Evolutionary conservation across 2,888 invertebrate genomes (phyloP).

Genomic region (Clostera curtula): DNA sequence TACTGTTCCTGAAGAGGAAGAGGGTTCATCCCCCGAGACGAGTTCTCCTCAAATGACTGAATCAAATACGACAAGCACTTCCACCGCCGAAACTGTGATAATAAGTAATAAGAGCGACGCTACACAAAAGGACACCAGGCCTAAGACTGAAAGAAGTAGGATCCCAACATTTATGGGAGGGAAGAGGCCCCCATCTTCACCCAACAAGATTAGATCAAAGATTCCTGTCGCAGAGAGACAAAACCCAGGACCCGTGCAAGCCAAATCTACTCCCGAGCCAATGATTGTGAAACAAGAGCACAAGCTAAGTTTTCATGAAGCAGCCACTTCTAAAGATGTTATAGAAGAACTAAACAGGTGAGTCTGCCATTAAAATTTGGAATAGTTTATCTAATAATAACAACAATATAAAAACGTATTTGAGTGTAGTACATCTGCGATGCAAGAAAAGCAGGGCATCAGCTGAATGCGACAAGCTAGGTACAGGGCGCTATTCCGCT

Average conservation of each 20-base stretch:
- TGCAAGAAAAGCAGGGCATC: too few species aligned
- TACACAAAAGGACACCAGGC: conserved; percentile 45
- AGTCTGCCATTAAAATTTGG: too few species aligned
- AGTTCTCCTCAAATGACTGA: conserved; percentile 77
- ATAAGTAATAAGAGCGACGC: conserved; percentile 74
- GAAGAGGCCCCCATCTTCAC: conserved; percentile 65
- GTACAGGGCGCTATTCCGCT: too few species aligned
- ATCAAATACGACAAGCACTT: conserved; percentile 79
- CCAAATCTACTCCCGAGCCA: conserved; percentile 35
- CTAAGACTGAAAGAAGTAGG: conserved; percentile 70
- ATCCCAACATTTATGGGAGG: conserved; percentile 70
- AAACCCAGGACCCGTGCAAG: conserved; percentile 29
- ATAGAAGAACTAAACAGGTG: conserved; percentile 82
- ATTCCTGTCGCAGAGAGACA: conserved; percentile 55
- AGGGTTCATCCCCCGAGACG: conserved; percentile 68
- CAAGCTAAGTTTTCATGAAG: conserved; percentile 81
- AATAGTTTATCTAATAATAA: too few species aligned
- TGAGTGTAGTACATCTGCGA: too few species aligned
- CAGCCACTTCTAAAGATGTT: conserved; percentile 84
- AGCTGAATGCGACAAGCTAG: too few species aligned
- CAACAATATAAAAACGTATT: too few species aligned
- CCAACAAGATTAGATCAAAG: conserved; percentile 51
- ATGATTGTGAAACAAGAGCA: conserved; percentile 72
- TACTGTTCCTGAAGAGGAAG: conserved; percentile 79
- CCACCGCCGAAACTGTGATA: conserved; percentile 82